These are phyloP conservation scores for Nasonia longicornis DNA, from an alignment of 1,140 invertebrate species.

Conservation along the genomic window DNA sequence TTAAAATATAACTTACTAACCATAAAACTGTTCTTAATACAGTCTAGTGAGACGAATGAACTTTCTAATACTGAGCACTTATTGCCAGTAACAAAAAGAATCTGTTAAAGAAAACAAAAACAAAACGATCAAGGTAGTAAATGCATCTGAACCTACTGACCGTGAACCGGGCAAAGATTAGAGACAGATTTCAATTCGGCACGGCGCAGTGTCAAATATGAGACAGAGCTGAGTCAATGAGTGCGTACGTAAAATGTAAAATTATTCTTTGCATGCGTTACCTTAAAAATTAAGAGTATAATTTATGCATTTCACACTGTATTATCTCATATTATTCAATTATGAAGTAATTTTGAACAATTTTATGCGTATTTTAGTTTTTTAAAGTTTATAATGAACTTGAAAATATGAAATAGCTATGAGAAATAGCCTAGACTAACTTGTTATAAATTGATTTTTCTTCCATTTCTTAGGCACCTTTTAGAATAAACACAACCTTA, in stretches of 20 bases:
- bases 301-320: too few relatives aligned
- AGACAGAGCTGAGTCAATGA: slow-evolving; percentile 1
- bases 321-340: too few relatives aligned
- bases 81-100: background rate
- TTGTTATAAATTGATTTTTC: too few relatives aligned
- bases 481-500: too few relatives aligned
- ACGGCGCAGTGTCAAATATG: slow-evolving; percentile 47
- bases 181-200: slow-evolving; percentile 42
- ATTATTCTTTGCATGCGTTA: background rate
- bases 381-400: too few relatives aligned
- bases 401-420: too few relatives aligned
- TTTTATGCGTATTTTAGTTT: too few relatives aligned
- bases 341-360: too few relatives aligned
- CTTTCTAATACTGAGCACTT: background rate
- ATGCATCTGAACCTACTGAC: slow-evolving; percentile 43
- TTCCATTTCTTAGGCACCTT: too few relatives aligned
- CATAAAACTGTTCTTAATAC: background rate
- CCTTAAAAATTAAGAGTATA: background rate
- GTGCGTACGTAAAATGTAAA: background rate
- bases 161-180: slow-evolving; percentile 37
- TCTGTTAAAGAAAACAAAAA: slow-evolving; percentile 30
- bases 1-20: too few relatives aligned
- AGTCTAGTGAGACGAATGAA: background rate
- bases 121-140: slow-evolving; percentile 33
- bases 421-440: too few relatives aligned